phyloP scores from a whole-genome alignment of 2,888 invertebrate species.

The Tenodera sinensis region DNA sequence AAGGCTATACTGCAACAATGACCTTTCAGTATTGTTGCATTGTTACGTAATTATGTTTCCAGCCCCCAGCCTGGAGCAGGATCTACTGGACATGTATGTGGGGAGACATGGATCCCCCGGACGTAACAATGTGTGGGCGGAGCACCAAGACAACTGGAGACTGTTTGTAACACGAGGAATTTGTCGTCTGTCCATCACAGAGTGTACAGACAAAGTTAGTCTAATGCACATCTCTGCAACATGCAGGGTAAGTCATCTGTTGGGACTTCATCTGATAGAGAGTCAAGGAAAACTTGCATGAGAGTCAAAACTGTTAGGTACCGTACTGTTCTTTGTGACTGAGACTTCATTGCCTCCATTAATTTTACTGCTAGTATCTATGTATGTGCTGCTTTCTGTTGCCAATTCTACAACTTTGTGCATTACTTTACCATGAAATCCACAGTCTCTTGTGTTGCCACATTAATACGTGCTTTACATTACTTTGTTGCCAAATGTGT shows the following conservation, averaged over 20 bases:
- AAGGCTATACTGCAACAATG: background rate
- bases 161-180: constrained; percentile 32
- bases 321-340: no score
- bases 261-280: no score
- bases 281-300: no score
- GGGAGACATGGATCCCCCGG: constrained; percentile 23
- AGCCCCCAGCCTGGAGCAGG: constrained; percentile 32
- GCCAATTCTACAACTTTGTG: no score
- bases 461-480: no score
- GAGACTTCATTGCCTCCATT: no score
- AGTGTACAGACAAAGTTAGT: constrained; percentile 31
- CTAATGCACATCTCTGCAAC: constrained; percentile 30
- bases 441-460: background rate
- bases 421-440: no score
- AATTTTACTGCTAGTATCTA: no score
- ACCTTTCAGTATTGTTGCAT: background rate
- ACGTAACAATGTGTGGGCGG: constrained; percentile 26
- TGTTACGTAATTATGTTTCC: background rate
- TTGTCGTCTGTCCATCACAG: constrained; percentile 30
- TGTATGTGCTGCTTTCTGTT: no score
- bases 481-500: background rate
- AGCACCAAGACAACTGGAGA: constrained; percentile 32
- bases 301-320: no score
- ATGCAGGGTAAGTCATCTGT: constrained; percentile 28
- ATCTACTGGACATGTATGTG: constrained; percentile 32